These are phyloP conservation scores for Anhinga rufa DNA, from an alignment of 2,113 vertebrate species.

Conservation along the genomic window DNA sequence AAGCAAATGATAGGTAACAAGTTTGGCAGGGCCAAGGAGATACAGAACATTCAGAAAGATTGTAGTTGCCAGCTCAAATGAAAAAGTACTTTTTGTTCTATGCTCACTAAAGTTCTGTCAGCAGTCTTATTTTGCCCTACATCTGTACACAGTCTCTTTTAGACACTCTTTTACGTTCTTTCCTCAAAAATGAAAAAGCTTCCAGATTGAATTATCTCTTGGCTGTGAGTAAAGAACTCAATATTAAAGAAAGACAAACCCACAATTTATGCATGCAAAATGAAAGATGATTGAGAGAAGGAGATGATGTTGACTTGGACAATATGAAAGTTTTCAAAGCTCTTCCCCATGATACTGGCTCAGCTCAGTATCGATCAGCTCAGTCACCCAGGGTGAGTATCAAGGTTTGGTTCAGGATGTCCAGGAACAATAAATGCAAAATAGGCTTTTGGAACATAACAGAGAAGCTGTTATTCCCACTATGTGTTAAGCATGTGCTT, in stretches of 20 bases:
- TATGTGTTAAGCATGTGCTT: neutral
- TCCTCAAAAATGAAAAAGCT: neutral
- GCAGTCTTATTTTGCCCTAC: neutral
- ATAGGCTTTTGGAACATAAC: neutral
- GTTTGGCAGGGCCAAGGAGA: neutral
- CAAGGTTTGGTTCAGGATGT: neutral
- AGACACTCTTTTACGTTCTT: neutral
- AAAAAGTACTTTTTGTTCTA: neutral
- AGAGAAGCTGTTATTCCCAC: neutral
- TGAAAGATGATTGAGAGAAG: neutral
- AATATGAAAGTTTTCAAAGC: neutral
- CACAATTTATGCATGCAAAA: neutral
- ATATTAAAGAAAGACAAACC: neutral
- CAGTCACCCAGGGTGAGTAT: neutral
- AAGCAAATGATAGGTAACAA: neutral
- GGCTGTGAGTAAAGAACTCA: neutral
- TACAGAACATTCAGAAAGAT: neutral
- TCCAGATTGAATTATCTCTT: neutral
- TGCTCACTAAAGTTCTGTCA: neutral
- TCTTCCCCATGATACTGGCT: neutral
- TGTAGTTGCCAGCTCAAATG: neutral
- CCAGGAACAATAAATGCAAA: neutral
- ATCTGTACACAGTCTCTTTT: neutral
- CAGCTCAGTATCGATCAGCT: too few relatives aligned
- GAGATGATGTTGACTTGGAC: neutral